phyloP scores from a whole-genome alignment of 2,888 invertebrate genomes.

The Polyploca ridens region DNA sequence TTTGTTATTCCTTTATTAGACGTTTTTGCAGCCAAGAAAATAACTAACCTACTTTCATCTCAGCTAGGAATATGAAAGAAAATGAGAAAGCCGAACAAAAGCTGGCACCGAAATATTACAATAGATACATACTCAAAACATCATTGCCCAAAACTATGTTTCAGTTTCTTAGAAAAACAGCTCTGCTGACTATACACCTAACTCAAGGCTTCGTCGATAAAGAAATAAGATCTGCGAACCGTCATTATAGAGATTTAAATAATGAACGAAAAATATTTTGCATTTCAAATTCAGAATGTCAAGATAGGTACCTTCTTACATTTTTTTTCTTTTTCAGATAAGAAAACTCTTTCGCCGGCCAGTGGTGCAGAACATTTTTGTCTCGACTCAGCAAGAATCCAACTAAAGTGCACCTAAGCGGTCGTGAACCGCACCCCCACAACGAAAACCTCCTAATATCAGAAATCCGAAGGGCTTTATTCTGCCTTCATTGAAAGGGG shows the following conservation, averaged over 20 bases:
- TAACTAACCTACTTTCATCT: not conserved
- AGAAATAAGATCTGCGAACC: no score
- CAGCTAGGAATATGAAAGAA: constrained; percentile 1
- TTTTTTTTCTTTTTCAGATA: constrained; percentile 43
- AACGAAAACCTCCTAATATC: constrained; percentile 30
- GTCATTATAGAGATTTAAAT: no score
- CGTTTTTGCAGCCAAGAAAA: constrained; percentile 2
- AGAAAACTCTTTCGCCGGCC: constrained; percentile 36
- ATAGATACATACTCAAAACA: not conserved
- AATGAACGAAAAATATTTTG: no score
- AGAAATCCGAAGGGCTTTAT: constrained; percentile 31
- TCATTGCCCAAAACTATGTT: not conserved
- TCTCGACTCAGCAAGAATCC: constrained; percentile 42
- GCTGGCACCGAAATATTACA: constrained; percentile 5
- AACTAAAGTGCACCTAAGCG: constrained; percentile 59
- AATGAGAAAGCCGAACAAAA: constrained; percentile 4
- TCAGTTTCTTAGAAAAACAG: not conserved
- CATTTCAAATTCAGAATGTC: not conserved
- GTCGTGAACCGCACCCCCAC: constrained; percentile 49
- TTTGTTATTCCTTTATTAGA: not conserved
- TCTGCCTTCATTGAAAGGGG: constrained; percentile 33
- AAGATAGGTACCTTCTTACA: not conserved
- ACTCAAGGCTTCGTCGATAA: not conserved
- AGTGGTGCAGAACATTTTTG: constrained; percentile 59
- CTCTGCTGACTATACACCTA: not conserved